Conservation (phyloP, 1,140 invertebrate species). For the Archivesica marissinica region DNA sequence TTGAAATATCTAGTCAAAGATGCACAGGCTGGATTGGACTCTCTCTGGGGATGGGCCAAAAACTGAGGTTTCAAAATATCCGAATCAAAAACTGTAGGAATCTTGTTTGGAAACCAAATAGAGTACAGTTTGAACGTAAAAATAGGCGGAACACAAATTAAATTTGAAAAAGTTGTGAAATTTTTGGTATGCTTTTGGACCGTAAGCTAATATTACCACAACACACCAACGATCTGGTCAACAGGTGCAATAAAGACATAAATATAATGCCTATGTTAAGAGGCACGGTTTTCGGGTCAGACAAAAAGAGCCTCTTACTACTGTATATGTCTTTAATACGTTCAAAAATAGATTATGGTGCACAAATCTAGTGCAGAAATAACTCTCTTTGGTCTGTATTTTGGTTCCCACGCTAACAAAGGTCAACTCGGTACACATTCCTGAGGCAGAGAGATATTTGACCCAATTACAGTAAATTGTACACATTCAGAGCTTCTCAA, state of each 20-base stretch:
- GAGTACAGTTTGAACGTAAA: not conserved
- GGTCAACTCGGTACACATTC: too few relatives aligned
- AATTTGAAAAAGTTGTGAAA: too few relatives aligned
- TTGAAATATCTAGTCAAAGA: not conserved
- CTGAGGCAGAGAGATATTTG: too few relatives aligned
- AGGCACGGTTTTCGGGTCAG: not conserved
- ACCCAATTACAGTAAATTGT: too few relatives aligned
- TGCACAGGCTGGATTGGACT: not conserved
- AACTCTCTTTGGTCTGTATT: too few relatives aligned
- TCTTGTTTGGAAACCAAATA: slow-evolving; percentile 16
- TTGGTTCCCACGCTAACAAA: too few relatives aligned
- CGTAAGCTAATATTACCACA: not conserved
- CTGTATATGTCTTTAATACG: not conserved
- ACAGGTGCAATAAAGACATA: not conserved
- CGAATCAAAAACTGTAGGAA: slow-evolving; percentile 41
- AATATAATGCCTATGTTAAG: not conserved
- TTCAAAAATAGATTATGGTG: not conserved
- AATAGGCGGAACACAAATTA: slow-evolving; percentile 5
- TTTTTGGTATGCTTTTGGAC: slow-evolving; percentile 1
- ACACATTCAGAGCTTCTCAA: too few relatives aligned
- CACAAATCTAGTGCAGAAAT: too few relatives aligned
- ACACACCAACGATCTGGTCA: slow-evolving; percentile 8
- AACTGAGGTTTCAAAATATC: slow-evolving; percentile 34
- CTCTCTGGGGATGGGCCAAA: slow-evolving; percentile 5
- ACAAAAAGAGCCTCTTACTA: slow-evolving; percentile 3